Conservation (phyloP, 2,888 invertebrate genomes). For the Imbricaverruca yamaguchii region DNA sequence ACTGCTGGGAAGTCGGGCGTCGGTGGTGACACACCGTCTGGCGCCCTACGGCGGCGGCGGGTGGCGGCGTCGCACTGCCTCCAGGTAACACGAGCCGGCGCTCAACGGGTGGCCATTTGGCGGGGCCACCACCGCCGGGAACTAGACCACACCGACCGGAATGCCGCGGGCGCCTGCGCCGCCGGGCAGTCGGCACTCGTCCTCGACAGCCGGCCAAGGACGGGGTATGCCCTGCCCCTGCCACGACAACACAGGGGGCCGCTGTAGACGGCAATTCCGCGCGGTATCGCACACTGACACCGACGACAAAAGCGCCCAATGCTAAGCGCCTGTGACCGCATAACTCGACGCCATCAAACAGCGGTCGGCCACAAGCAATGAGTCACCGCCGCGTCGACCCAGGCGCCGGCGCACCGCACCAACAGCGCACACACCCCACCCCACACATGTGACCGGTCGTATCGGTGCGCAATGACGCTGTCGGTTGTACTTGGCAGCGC, state of each 20-base stretch:
- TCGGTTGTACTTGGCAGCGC: too few relatives aligned
- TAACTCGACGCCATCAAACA: background rate
- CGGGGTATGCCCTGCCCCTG: background rate
- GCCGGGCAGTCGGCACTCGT: background rate
- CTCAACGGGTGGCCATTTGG: background rate
- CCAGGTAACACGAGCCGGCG: conserved; percentile 2
- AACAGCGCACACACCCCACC: too few relatives aligned
- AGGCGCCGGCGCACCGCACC: too few relatives aligned
- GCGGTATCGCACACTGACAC: background rate
- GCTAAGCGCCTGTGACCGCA: background rate
- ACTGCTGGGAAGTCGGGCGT: too few relatives aligned
- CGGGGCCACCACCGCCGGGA: background rate
- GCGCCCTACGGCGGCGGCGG: background rate
- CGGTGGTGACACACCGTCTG: background rate
- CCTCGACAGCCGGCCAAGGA: background rate
- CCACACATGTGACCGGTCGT: too few relatives aligned
- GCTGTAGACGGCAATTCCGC: background rate
- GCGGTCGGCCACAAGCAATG: too few relatives aligned
- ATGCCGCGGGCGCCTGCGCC: background rate
- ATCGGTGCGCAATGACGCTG: too few relatives aligned
- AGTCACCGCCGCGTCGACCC: too few relatives aligned
- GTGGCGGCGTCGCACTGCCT: background rate
- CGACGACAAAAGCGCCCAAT: background rate
- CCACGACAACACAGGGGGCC: background rate
- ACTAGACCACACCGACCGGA: background rate